Conservation (phyloP, 30 jellyfish, hydroid and myxozoan species). For the Cassiopea andromeda region DNA sequence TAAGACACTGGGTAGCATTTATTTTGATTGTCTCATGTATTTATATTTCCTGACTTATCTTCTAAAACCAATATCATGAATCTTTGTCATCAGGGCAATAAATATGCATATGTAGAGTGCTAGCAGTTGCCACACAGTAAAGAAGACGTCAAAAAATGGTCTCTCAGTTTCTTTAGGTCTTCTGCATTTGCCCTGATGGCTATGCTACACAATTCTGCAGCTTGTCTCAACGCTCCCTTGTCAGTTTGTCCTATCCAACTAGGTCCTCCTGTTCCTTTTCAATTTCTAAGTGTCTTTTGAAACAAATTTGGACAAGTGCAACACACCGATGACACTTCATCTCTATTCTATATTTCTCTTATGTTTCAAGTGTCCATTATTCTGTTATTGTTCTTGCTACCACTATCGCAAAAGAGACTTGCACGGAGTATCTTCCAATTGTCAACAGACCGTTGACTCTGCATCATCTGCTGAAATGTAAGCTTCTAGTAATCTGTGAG, state of each 20-base stretch:
- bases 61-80: neutral
- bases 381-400: neutral
- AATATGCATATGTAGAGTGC: neutral
- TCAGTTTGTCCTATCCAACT: neutral
- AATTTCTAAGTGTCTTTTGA: too few relatives aligned
- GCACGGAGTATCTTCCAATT: neutral
- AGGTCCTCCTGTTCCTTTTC: neutral
- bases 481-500: neutral
- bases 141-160: neutral
- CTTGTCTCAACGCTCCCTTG: neutral
- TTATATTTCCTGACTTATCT: neutral
- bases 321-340: neutral
- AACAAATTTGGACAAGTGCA: neutral
- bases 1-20: neutral
- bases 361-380: neutral
- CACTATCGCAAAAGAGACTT: neutral
- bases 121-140: neutral
- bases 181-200: neutral
- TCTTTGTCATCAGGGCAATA: constrained; percentile 10
- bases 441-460: neutral
- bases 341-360: neutral
- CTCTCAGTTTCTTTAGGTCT: neutral
- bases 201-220: neutral
- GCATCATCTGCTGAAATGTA: neutral
- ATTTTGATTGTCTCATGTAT: neutral